Conservation (phyloP, 2,888 invertebrate species). For the Volucella inflata region DNA sequence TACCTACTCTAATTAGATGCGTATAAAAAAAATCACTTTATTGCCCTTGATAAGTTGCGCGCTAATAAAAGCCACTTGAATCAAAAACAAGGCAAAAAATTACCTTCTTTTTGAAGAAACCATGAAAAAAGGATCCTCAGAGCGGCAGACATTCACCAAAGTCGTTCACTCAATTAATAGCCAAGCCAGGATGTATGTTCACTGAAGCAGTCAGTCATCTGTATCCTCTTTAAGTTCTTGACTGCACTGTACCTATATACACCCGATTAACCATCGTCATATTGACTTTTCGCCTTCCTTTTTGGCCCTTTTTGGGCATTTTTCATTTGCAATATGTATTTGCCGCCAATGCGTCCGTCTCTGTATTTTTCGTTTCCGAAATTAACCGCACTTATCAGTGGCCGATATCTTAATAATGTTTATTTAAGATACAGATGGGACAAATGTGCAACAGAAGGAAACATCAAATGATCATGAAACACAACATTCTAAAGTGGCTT, state of each 20-base stretch:
- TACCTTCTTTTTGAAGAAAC: conserved; percentile 29
- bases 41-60: too few species aligned
- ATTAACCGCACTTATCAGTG: conserved; percentile 72
- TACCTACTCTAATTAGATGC: too few species aligned
- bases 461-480: neutral
- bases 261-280: conserved; percentile 15
- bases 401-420: conserved; percentile 70
- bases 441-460: conserved; percentile 55
- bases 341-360: conserved; percentile 8
- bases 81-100: conserved; percentile 45
- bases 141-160: conserved; percentile 25
- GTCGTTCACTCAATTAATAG: conserved; percentile 17
- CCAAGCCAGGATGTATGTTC: conserved; percentile 69
- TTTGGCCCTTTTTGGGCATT: conserved; percentile 23
- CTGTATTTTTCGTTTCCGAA: conserved; percentile 60
- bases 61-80: neutral
- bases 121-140: conserved; percentile 41
- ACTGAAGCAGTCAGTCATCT: conserved; percentile 69
- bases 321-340: conserved; percentile 1
- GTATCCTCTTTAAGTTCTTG: conserved; percentile 68
- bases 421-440: conserved; percentile 65
- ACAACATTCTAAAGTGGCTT: conserved; percentile 24
- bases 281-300: conserved; percentile 44
- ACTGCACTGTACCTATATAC: neutral
- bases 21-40: neutral